A percentile compares a stretch with the other conserved stretches of the same genome.
Conservation (phyloP, 2,888 invertebrate genomes). For the Drosophila bunnanda region DNA sequence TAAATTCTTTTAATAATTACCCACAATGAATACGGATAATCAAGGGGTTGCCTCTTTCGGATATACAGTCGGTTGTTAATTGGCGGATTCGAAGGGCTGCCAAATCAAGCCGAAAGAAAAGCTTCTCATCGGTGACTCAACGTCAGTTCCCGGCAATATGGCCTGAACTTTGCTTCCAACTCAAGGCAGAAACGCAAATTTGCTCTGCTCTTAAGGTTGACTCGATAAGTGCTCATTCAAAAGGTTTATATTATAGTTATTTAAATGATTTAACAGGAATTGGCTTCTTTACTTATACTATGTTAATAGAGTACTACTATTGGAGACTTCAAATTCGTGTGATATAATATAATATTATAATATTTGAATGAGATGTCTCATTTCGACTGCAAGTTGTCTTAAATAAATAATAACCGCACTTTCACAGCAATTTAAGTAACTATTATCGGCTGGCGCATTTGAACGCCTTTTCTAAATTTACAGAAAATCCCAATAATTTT, state of each 20-base stretch:
- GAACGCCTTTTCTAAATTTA: neutral
- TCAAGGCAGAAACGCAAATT: constrained; percentile 3
- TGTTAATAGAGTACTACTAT: neutral
- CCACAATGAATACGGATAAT: constrained; percentile 24
- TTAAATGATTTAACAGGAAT: neutral
- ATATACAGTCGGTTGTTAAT: neutral
- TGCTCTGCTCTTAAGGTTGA: neutral
- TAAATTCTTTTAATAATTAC: constrained; percentile 52
- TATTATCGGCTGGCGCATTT: neutral
- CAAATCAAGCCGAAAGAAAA: constrained; percentile 26
- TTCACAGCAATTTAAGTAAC: neutral
- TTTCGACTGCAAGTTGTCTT: neutral
- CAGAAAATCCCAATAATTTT: neutral
- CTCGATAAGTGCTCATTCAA: neutral
- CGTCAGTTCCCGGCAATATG: neutral
- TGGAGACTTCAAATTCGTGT: neutral
- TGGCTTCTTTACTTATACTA: neutral
- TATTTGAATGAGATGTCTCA: neutral
- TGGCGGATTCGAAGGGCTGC: constrained; percentile 41
- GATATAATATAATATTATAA: neutral
- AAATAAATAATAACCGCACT: neutral
- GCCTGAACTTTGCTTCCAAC: constrained; percentile 7
- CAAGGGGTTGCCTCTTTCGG: constrained; percentile 18
- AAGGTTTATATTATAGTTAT: neutral
- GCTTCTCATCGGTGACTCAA: constrained; percentile 16